A percentile compares a stretch with the other conserved stretches of the same genome.
Evolutionary conservation across 2,113 vertebrate genomes (phyloP).

Genomic region (Crotalus tigris): DNA sequence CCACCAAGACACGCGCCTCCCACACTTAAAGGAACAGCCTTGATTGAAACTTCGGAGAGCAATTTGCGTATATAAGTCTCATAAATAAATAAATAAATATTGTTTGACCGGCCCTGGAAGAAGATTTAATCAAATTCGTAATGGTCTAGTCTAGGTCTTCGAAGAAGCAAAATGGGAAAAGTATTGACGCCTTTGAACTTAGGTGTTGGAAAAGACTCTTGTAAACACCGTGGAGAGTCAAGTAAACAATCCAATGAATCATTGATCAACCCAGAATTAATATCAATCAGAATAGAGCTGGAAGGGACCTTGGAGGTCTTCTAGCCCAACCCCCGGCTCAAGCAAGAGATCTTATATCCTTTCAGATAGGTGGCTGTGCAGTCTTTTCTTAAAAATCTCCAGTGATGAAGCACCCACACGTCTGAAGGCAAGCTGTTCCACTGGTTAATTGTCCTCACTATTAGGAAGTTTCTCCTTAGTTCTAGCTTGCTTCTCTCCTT

Average conservation of each 20-base stretch:
- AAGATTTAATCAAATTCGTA: neutral
- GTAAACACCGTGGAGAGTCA: neutral
- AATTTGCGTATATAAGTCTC: neutral
- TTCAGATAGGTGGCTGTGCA: no score
- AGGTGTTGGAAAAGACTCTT: neutral
- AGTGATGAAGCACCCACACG: no score
- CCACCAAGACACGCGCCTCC: neutral
- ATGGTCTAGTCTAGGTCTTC: neutral
- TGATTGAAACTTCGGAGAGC: neutral
- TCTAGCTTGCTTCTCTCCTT: no score
- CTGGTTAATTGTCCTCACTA: no score
- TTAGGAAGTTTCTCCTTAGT: no score
- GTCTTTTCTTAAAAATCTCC: no score
- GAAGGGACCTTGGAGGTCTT: no score
- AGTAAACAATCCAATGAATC: neutral
- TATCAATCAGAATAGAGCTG: no score
- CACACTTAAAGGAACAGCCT: constrained; percentile 1
- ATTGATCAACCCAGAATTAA: neutral
- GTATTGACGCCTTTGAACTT: neutral
- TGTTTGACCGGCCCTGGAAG: neutral
- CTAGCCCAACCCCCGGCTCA: no score
- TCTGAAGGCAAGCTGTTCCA: no score
- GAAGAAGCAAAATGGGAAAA: neutral
- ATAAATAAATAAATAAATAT: no score
- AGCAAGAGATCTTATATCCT: no score